phyloP scores from a whole-genome alignment of 2,113 vertebrate species.

The Leiothrix lutea region DNA sequence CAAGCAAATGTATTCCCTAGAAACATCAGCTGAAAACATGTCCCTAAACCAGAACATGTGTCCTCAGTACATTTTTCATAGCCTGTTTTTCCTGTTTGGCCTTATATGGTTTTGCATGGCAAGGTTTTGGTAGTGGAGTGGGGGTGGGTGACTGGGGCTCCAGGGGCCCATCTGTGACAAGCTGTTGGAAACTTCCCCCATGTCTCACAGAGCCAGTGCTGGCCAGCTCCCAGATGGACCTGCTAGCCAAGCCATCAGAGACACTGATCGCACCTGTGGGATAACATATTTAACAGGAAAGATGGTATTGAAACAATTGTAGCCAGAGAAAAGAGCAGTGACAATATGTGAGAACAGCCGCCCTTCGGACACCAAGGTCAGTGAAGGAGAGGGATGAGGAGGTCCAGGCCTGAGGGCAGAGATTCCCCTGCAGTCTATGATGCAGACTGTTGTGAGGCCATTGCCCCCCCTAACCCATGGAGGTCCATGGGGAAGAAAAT shows the following conservation, averaged over 20 bases:
- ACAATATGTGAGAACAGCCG: background rate
- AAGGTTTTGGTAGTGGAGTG: background rate
- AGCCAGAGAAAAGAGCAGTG: background rate
- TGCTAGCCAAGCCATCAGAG: background rate
- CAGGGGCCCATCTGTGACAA: background rate
- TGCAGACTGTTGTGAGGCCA: background rate
- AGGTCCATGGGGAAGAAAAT: background rate
- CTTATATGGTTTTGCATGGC: background rate
- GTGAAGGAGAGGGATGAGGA: background rate
- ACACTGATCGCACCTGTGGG: background rate
- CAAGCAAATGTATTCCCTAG: background rate
- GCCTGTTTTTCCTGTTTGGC: background rate
- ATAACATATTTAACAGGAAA: background rate
- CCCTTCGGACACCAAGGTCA: too few species aligned
- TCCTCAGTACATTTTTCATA: background rate
- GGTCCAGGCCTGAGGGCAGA: background rate
- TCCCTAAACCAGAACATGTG: background rate
- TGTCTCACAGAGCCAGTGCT: background rate
- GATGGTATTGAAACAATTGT: too few species aligned
- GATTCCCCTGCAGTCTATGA: too few species aligned
- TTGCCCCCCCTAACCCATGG: too few species aligned
- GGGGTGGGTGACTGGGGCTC: background rate
- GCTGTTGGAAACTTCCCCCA: background rate
- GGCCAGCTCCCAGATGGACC: fast-evolving
- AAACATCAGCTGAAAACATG: background rate